A percentile compares a stretch with the other conserved stretches of the same genome.
phyloP scores from a whole-genome alignment of 2,888 invertebrate species.

The Eretmocerus hayati region DNA sequence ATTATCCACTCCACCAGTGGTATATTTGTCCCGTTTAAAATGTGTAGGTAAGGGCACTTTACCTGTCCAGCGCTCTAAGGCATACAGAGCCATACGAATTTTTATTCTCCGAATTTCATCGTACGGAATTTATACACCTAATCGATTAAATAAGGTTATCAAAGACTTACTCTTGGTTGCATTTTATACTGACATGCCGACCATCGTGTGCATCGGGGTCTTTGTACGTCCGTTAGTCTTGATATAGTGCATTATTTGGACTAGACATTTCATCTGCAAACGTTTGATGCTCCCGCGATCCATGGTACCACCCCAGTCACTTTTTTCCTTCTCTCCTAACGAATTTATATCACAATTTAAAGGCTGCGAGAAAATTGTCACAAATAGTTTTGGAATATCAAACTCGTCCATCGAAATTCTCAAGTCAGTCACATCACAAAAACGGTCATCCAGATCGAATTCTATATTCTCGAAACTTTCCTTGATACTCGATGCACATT shows the following conservation, averaged over 20 bases:
- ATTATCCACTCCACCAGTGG: slow-evolving; percentile 9
- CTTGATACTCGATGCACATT: neutral
- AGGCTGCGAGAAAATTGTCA: neutral
- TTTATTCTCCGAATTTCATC: neutral
- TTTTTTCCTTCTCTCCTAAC: neutral
- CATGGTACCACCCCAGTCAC: neutral
- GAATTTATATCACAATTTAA: neutral
- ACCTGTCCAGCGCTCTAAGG: neutral
- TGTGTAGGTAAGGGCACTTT: slow-evolving; percentile 5
- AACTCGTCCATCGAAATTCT: neutral
- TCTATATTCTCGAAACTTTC: neutral
- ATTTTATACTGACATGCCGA: neutral
- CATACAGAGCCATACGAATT: neutral
- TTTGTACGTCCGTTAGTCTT: neutral
- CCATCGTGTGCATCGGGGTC: neutral
- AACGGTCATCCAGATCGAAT: neutral
- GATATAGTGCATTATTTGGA: neutral
- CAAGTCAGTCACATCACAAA: neutral
- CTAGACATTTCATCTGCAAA: neutral
- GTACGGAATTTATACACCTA: neutral
- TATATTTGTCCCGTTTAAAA: slow-evolving; percentile 1
- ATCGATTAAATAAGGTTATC: neutral
- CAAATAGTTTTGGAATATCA: neutral
- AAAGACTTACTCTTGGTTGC: neutral
- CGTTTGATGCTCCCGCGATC: neutral